Evolutionary conservation across 2,113 vertebrate genomes (phyloP).

Genomic region (Amazona vittata): DNA sequence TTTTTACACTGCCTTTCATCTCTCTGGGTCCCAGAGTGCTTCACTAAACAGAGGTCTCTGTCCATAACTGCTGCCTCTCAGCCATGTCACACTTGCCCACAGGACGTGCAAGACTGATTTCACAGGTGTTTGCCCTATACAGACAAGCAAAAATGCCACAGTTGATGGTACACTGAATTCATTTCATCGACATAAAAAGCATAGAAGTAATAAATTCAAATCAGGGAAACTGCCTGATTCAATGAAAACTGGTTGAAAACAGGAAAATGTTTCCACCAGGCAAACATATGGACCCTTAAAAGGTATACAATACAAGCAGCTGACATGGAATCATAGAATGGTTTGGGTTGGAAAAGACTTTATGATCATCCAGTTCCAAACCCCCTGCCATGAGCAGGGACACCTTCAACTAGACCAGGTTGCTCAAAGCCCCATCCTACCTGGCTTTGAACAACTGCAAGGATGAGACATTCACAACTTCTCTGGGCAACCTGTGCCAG

Average conservation of each 20-base stretch:
- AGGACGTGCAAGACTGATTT: rapidly evolving
- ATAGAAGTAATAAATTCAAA: background rate
- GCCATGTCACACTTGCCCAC: rapidly evolving
- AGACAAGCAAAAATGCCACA: background rate
- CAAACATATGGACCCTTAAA: background rate
- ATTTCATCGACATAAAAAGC: background rate
- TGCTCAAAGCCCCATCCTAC: background rate
- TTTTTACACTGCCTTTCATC: background rate
- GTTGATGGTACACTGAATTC: background rate
- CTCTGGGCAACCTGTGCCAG: background rate
- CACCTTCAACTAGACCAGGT: background rate
- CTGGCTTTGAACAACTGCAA: background rate
- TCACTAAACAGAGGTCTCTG: background rate
- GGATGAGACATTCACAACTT: background rate
- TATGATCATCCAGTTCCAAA: background rate
- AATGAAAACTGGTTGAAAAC: background rate
- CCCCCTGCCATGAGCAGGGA: background rate
- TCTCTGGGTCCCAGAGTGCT: background rate
- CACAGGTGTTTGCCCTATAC: background rate
- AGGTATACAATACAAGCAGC: background rate
- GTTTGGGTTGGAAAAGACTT: background rate
- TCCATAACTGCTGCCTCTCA: background rate
- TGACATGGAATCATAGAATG: background rate
- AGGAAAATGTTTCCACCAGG: background rate
- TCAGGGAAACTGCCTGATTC: background rate